phyloP scores from a whole-genome alignment of 2,113 vertebrate genomes.

The Glaucomys volans region DNA sequence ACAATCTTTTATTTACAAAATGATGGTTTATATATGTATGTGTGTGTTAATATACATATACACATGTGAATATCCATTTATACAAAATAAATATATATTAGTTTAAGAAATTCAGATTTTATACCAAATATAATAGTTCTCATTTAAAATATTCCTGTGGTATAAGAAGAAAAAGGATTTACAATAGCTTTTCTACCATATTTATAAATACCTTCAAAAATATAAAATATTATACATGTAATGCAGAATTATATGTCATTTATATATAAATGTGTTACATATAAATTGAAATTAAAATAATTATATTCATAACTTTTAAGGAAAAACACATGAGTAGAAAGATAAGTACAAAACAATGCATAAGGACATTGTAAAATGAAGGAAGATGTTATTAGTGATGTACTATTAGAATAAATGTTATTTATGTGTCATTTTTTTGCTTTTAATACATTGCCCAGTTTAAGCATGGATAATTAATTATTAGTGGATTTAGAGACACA shows the following conservation, averaged over 20 bases:
- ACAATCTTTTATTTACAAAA: background rate
- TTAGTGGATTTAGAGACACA: background rate
- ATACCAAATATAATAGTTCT: background rate
- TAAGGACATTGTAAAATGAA: background rate
- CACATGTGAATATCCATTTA: too few relatives aligned
- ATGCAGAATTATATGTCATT: background rate
- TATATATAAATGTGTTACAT: background rate
- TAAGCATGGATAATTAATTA: background rate
- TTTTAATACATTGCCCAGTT: background rate
- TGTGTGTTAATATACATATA: background rate
- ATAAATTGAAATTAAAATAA: background rate
- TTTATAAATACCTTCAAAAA: background rate
- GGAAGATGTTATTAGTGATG: background rate
- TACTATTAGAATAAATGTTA: background rate
- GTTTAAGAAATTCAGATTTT: background rate
- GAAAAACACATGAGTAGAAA: background rate
- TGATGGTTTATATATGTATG: background rate
- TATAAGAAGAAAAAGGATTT: background rate
- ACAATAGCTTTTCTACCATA: background rate
- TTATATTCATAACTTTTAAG: background rate
- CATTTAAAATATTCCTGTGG: background rate
- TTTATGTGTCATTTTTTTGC: background rate
- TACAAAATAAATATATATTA: background rate
- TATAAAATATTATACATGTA: background rate
- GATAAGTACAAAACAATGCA: background rate